These are phyloP conservation scores for Cossypha caffra DNA, from an alignment of 2,797 vertebrate genomes.

Conservation along the genomic window DNA sequence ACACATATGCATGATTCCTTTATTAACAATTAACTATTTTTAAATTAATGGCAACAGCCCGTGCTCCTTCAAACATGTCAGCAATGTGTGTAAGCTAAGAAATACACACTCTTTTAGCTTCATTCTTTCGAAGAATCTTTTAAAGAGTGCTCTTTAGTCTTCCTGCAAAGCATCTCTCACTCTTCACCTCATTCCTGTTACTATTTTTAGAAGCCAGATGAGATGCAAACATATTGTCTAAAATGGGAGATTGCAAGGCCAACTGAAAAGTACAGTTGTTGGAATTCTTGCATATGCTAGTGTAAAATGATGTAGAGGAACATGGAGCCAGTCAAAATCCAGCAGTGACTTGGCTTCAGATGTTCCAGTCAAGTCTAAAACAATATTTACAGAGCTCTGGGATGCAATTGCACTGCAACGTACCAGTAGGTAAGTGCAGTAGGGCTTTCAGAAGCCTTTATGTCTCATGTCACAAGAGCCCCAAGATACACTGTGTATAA, in stretches of 20 bases:
- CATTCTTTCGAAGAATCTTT: not conserved
- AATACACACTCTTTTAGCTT: not conserved
- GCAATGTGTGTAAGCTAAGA: not conserved
- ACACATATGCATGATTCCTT: not conserved
- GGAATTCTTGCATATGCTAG: not conserved
- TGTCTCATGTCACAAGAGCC: not conserved
- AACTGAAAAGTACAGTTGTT: not conserved
- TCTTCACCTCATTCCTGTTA: not conserved
- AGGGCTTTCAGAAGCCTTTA: not conserved
- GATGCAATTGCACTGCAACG: not conserved
- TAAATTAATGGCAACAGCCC: not conserved
- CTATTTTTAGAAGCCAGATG: not conserved
- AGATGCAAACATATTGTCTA: not conserved
- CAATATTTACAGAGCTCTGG: not conserved
- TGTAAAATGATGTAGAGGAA: not conserved
- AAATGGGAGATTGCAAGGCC: not conserved
- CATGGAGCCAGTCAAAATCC: not conserved
- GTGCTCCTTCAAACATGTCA: not conserved
- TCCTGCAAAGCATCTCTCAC: not conserved
- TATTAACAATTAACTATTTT: not conserved
- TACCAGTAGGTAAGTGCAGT: not conserved
- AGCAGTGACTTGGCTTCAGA: not conserved
- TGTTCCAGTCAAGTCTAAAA: not conserved
- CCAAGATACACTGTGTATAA: not conserved
- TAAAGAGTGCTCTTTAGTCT: not conserved